Base-by-base conservation (phyloP, 2,888 invertebrate species). In the Pasiphila rectangulata region DNA sequence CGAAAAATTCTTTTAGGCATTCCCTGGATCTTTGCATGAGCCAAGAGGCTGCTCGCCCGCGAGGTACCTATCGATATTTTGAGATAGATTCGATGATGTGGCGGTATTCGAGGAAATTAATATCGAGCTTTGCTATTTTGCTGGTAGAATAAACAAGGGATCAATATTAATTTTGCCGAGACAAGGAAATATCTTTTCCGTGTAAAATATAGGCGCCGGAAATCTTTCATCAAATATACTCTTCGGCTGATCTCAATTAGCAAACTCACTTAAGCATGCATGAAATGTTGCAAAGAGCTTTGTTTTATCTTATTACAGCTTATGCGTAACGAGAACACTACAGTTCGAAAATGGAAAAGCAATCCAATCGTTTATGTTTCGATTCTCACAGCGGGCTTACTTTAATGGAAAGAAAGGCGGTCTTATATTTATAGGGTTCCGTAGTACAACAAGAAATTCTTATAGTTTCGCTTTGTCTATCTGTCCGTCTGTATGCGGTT, bases 1-100 rank as follows among this genome's bases (percentile, higher is more conserved):
- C 67, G 70, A 76, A 72, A 75, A 74, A 77, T 76, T 74, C 75
- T 66, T 65, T 46, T 50, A 64, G 51, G 42, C 63, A 63, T 69
- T 59, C 64, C 59, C 44, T 46, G 57, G 60, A 68, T 70, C 57
- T 67, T 70, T 70, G 71, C 69, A 75, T 72, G 75, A 72, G 72
- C 69, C 45, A 50, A 49, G 69, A 65, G 60, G 53, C 59, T 57
- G 50, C 47, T 47, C 51, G 38, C 32, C 37, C 51, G 29, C 44
- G 44, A 57, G 15, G 10, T 55, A 51, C 49, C 52, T 36, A 39
- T 47, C 51, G 47, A 49, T 43, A 46, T 41, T 50, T 54, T 41
- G 29, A 7, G 25, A 41, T 30, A 21, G 29, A 29, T 12, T 2
- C 34, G 25, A 32, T 24, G 25, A 38, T 32, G 21, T 34, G 30